Conservation (phyloP, 2,113 vertebrate genomes). For the Neoarius graeffei region DNA sequence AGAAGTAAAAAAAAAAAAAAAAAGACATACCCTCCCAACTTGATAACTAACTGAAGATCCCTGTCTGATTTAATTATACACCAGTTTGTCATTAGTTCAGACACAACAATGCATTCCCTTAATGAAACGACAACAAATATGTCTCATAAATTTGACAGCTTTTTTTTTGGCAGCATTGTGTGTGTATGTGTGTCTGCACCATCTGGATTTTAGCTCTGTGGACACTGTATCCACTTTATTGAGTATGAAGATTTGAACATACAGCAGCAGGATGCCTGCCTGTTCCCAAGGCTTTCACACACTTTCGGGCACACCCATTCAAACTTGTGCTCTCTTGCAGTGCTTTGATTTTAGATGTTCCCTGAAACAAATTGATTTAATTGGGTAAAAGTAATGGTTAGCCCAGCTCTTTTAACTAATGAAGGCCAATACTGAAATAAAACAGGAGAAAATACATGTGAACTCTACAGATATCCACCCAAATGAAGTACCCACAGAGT, state of each 20-base stretch:
- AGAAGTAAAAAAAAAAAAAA: not conserved
- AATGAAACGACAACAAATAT: conserved; percentile 33
- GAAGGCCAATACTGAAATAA: conserved; percentile 47
- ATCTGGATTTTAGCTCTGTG: conserved; percentile 37
- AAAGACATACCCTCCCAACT: not conserved
- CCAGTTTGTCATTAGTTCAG: conserved; percentile 21
- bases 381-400: conserved; percentile 54
- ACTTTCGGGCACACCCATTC: conserved; percentile 30
- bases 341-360: conserved; percentile 48
- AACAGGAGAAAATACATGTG: conserved; percentile 47
- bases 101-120: not conserved
- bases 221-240: conserved; percentile 38
- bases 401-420: conserved; percentile 27
- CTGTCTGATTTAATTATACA: conserved; percentile 24
- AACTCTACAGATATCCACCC: conserved; percentile 14
- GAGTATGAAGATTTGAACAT: conserved; percentile 36
- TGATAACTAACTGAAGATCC: not conserved
- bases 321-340: conserved; percentile 13
- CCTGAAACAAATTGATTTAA: conserved; percentile 60
- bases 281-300: conserved; percentile 34
- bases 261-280: conserved; percentile 33
- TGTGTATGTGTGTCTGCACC: conserved; percentile 31
- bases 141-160: conserved; percentile 21
- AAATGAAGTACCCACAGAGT: conserved; percentile 29
- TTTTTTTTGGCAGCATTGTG: conserved; percentile 26